Percentiles rank a stretch among this genome's conserved stretches.
phyloP scores from a whole-genome alignment of 1,140 invertebrate species.

The Amphibalanus amphitrite region DNA sequence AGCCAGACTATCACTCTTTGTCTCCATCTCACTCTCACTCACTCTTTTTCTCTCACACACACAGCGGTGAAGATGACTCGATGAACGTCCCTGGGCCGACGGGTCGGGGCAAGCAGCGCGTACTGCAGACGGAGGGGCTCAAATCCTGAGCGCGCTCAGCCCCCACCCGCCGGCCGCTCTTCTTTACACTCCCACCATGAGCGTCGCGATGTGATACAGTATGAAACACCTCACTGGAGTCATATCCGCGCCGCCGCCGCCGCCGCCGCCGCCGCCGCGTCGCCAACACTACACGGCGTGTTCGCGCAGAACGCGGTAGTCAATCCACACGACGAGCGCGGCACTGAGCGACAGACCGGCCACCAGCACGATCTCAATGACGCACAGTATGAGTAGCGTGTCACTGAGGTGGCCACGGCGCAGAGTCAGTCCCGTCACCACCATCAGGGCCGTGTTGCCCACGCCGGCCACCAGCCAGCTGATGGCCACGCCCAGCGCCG shows the following conservation, averaged over 20 bases:
- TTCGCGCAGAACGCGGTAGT: not conserved
- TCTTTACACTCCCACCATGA: no score
- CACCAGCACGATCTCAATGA: not conserved
- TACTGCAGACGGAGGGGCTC: not conserved
- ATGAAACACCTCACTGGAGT: no score
- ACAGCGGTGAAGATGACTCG: not conserved
- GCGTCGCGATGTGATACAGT: no score
- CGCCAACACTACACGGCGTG: not conserved
- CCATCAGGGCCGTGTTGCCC: not conserved
- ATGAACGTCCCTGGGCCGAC: not conserved
- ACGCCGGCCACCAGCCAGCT: not conserved
- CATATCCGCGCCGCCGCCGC: no score
- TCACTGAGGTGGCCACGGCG: not conserved
- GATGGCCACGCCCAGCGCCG: not conserved
- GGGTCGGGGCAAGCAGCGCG: not conserved
- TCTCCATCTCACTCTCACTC: no score
- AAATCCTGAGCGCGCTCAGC: not conserved
- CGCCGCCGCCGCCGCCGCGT: no score
- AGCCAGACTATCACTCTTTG: no score
- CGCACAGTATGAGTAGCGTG: not conserved
- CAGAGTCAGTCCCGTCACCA: not conserved
- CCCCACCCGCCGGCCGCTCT: not conserved
- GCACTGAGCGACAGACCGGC: not conserved
- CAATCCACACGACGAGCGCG: not conserved
- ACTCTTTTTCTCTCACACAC: not conserved